A percentile compares a stretch with the other conserved stretches of the same genome.
Evolutionary conservation across 2,113 vertebrate genomes (phyloP).

Genomic region (Anolis carolinensis): DNA sequence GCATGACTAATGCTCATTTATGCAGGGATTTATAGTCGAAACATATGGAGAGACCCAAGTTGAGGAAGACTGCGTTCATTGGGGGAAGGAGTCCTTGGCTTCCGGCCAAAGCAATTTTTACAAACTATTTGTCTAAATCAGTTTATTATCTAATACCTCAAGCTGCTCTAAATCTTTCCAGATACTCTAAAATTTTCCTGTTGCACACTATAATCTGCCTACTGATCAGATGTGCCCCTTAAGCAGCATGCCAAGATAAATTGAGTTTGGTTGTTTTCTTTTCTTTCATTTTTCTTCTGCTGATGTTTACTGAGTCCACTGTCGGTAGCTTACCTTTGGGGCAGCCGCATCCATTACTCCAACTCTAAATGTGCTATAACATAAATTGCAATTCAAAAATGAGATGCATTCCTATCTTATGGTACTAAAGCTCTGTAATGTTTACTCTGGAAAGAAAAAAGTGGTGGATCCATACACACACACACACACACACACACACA

Average conservation of each 20-base stretch:
- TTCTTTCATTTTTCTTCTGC: not conserved
- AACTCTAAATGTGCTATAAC: not conserved
- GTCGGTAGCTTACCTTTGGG: not conserved
- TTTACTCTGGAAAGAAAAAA: not conserved
- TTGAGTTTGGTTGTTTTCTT: not conserved
- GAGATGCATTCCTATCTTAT: not conserved
- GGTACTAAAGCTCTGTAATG: not conserved
- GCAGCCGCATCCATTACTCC: not conserved
- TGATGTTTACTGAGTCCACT: not conserved
- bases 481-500: no score
- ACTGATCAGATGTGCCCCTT: not conserved
- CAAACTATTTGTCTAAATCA: not conserved
- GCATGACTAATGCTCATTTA: no score
- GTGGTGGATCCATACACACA: no score
- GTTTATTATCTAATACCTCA: not conserved
- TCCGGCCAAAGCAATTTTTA: not conserved
- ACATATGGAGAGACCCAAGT: not conserved
- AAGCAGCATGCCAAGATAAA: constrained; percentile 12
- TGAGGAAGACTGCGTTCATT: not conserved
- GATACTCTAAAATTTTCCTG: not conserved
- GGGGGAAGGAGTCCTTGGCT: not conserved
- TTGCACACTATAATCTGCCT: not conserved
- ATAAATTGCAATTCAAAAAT: not conserved
- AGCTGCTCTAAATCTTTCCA: not conserved
- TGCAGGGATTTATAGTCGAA: not conserved